phyloP scores from a whole-genome alignment of 92 coral and sea anemone genomes.

The Phenganax subtilis region DNA sequence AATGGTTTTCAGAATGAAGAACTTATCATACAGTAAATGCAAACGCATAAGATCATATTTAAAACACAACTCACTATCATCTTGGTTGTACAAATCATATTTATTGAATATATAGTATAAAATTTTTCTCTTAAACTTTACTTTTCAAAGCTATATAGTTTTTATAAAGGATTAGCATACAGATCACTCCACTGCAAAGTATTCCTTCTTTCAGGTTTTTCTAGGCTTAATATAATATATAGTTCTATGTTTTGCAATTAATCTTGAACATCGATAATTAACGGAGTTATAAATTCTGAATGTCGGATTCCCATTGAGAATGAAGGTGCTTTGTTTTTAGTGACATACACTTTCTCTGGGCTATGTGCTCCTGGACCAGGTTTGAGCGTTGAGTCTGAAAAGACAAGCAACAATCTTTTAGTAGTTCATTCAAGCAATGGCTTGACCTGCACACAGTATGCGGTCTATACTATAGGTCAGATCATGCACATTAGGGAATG shows the following conservation, averaged over 20 bases:
- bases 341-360: conserved; percentile 86
- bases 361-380: conserved; percentile 99
- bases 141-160: background rate
- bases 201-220: background rate
- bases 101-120: conserved; percentile 16
- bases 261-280: conserved; percentile 83
- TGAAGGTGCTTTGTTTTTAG: conserved; percentile 62
- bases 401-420: background rate
- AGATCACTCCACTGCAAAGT: background rate
- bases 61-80: background rate
- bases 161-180: conserved; percentile 17
- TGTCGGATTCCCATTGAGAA: conserved; percentile 93
- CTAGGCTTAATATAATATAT: background rate
- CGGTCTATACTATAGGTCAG: no score
- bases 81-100: background rate
- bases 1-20: background rate
- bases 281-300: conserved; percentile 88
- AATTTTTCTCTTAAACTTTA: conserved; percentile 10
- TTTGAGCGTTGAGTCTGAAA: conserved; percentile 73
- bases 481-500: no score
- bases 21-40: background rate
- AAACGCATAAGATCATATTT: conserved; percentile 3
- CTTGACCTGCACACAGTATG: no score
- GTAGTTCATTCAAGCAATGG: background rate
- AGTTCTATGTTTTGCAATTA: conserved; percentile 34